These are phyloP conservation scores for Emydocephalus ijimae DNA, from an alignment of 2,113 vertebrate species.

Conservation along the genomic window DNA sequence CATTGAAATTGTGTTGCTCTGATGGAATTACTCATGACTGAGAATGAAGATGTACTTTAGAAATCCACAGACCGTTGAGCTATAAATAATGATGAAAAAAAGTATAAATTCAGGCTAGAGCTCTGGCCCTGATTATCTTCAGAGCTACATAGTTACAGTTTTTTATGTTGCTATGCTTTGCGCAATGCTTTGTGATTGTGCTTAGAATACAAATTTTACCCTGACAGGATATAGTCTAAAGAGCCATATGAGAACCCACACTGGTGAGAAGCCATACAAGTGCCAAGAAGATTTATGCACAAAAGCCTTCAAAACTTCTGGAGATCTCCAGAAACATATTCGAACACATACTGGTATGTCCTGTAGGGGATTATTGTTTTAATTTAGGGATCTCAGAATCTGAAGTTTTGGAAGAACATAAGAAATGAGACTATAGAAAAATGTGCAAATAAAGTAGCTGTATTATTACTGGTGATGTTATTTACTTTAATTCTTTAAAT, in stretches of 20 bases:
- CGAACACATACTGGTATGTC: conserved; percentile 79
- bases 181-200: neutral
- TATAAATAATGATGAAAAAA: neutral
- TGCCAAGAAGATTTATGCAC: conserved; percentile 79
- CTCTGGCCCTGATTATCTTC: neutral
- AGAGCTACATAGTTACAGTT: neutral
- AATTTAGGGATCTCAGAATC: neutral
- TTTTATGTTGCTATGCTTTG: neutral
- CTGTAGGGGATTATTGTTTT: neutral
- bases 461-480: neutral
- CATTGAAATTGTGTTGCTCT: neutral
- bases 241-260: conserved; percentile 78
- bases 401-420: neutral
- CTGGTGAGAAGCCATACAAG: conserved; percentile 81
- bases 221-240: conserved; percentile 76
- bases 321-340: conserved; percentile 82
- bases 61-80: neutral
- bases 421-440: neutral
- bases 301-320: conserved; percentile 85
- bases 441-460: neutral
- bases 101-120: neutral
- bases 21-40: neutral
- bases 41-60: neutral
- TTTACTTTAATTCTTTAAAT: neutral
- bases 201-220: neutral